A percentile compares a stretch with the other conserved stretches of the same genome.
phyloP scores from a whole-genome alignment of 2,113 vertebrate species.

The Drymodes brunneopygia region DNA sequence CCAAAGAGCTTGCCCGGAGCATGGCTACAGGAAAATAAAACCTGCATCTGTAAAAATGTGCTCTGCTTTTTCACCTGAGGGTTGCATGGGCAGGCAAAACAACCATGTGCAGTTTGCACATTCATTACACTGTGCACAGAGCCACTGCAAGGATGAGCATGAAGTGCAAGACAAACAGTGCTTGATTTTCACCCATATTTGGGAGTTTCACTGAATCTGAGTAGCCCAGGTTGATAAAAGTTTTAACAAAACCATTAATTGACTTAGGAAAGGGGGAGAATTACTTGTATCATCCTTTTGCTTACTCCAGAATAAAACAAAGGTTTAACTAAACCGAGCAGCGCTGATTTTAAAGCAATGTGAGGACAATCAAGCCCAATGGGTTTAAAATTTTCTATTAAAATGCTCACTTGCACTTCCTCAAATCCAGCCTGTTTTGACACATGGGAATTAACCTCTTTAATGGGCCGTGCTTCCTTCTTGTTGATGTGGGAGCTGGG shows the following conservation, averaged over 20 bases:
- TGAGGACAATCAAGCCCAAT: neutral
- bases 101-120: neutral
- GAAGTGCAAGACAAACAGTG: neutral
- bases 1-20: conserved; percentile 26
- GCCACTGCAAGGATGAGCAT: accelerated
- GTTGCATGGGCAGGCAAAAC: neutral
- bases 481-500: conserved; percentile 28
- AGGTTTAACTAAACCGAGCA: neutral
- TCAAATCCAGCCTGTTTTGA: conserved; percentile 27
- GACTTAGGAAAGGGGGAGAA: neutral
- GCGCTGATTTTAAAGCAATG: neutral
- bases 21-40: conserved; percentile 38
- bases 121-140: neutral
- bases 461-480: conserved; percentile 51
- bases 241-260: neutral
- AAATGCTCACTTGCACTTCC: conserved; percentile 49
- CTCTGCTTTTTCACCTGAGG: conserved; percentile 7
- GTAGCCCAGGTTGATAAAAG: neutral
- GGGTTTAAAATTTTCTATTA: conserved; percentile 50
- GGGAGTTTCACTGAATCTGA: neutral
- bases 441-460: conserved; percentile 19
- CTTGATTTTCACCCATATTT: neutral
- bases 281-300: neutral
- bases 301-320: neutral
- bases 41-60: neutral